A percentile compares a stretch with the other conserved stretches of the same genome.
These are phyloP conservation scores for Linnaemya tessellans DNA, from an alignment of 2,888 invertebrate species.

Conservation along the genomic window DNA sequence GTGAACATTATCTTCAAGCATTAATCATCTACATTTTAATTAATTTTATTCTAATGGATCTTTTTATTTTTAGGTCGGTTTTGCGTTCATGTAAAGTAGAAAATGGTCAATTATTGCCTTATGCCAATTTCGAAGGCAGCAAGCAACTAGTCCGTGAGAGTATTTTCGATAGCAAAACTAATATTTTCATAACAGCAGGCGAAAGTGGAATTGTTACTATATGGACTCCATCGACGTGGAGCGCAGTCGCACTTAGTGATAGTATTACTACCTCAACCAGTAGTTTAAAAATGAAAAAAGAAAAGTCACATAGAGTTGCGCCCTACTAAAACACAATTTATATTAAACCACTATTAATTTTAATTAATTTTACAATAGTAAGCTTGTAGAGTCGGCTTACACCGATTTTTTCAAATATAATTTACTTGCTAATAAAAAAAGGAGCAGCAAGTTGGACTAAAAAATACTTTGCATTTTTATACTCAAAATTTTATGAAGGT, in stretches of 20 bases:
- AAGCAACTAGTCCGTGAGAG: slow-evolving; percentile 89
- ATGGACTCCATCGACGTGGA: slow-evolving; percentile 84
- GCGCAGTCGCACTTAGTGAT: background rate
- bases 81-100: slow-evolving; percentile 84
- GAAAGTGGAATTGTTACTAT: slow-evolving; percentile 88
- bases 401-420: too few species aligned
- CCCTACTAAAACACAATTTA: slow-evolving; percentile 76
- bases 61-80: slow-evolving; percentile 77
- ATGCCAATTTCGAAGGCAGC: slow-evolving; percentile 86
- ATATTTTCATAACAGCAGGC: slow-evolving; percentile 88
- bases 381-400: too few species aligned
- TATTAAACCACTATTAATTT: too few species aligned
- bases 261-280: background rate
- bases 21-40: too few species aligned
- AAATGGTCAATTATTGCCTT: slow-evolving; percentile 84
- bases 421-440: too few species aligned
- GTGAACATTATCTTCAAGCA: too few species aligned
- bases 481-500: too few species aligned
- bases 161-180: slow-evolving; percentile 86
- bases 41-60: background rate
- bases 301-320: slow-evolving; percentile 73
- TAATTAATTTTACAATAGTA: too few species aligned
- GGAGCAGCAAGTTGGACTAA: too few species aligned
- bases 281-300: slow-evolving; percentile 74
- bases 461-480: too few species aligned